phyloP scores from a whole-genome alignment of 2,113 vertebrate genomes.

The Hippolais icterina region DNA sequence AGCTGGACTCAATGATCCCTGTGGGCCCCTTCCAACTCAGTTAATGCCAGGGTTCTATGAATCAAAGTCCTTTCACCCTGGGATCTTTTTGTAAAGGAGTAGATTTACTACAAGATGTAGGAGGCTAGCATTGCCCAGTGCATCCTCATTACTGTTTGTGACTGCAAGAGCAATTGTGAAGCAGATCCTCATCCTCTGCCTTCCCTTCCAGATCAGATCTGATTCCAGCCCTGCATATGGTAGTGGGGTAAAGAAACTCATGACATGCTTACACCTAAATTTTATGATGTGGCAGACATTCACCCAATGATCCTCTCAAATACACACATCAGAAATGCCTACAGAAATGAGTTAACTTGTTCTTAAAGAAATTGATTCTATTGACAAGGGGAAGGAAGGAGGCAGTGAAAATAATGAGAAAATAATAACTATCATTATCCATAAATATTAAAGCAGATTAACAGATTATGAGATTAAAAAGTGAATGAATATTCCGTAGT shows the following conservation, averaged over 20 bases:
- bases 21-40: background rate
- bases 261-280: background rate
- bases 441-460: conserved; percentile 55
- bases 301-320: background rate
- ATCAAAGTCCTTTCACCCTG: background rate
- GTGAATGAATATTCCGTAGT: background rate
- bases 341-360: conserved; percentile 29
- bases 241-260: background rate
- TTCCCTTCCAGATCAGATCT: background rate
- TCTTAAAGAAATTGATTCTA: background rate
- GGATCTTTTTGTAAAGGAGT: background rate
- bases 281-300: background rate
- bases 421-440: conserved; percentile 7
- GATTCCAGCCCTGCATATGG: background rate
- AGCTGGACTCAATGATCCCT: background rate
- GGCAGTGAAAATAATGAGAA: background rate
- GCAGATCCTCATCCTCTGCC: background rate
- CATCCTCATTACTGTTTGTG: background rate
- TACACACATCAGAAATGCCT: background rate
- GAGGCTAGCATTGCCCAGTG: background rate
- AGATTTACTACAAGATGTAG: background rate
- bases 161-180: background rate
- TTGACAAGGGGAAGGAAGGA: background rate
- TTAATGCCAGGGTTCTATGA: background rate
- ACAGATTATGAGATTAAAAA: conserved; percentile 48